phyloP scores from a whole-genome alignment of 2,113 vertebrate genomes.

The Cynopterus brachyotis region DNA sequence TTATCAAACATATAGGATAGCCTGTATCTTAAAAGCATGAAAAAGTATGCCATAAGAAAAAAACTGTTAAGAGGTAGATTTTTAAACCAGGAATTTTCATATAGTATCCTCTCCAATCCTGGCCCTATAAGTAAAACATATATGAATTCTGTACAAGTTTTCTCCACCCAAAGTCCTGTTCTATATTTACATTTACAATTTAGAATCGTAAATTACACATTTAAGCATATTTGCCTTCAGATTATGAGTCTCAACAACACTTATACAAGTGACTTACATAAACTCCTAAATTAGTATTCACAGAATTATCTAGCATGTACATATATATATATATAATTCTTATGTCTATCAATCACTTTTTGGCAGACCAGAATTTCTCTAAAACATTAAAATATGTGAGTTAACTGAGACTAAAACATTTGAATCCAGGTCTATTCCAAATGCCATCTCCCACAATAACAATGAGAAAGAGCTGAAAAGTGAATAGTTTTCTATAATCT shows the following conservation, averaged over 20 bases:
- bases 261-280: neutral
- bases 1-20: neutral
- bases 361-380: neutral
- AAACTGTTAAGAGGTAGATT: neutral
- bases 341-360: neutral
- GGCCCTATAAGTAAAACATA: neutral
- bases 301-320: neutral
- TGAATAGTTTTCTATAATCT: neutral
- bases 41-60: neutral
- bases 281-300: neutral
- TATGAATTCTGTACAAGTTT: neutral
- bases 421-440: neutral
- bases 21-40: neutral
- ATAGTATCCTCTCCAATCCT: neutral
- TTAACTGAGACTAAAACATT: neutral
- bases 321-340: neutral
- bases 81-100: conserved; percentile 10
- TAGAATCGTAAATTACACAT: neutral
- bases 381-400: neutral
- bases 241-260: neutral
- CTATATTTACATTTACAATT: neutral
- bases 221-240: neutral
- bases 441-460: neutral
- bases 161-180: neutral
- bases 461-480: neutral